phyloP scores from a whole-genome alignment of 2,797 vertebrate genomes.

The Vultur gryphus region DNA sequence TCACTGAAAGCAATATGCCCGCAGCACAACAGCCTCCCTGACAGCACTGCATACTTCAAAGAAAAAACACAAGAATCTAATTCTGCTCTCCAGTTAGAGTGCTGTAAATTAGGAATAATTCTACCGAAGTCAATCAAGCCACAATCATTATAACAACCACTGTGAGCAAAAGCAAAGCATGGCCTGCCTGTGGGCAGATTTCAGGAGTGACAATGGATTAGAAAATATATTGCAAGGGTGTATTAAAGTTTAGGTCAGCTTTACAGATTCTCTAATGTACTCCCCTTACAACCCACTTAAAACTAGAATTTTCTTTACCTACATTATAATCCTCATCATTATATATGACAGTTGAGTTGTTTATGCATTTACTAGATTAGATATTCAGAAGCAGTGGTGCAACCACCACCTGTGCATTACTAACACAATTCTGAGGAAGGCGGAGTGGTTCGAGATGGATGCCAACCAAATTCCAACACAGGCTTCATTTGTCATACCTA shows the following conservation, averaged over 20 bases:
- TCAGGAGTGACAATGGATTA: not conserved
- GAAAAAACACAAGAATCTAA: conserved; percentile 1
- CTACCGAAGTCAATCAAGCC: conserved; percentile 17
- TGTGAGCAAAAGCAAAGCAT: not conserved
- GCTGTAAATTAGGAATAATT: conserved; percentile 27
- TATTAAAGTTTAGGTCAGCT: not conserved
- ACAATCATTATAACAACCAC: not conserved
- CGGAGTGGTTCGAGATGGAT: not conserved
- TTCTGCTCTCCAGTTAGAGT: conserved; percentile 29
- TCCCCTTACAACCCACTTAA: not conserved
- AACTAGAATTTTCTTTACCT: not conserved
- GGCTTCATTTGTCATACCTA: not conserved
- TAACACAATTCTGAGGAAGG: not conserved
- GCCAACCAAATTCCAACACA: conserved; percentile 9
- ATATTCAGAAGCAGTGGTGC: not conserved
- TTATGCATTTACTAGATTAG: not conserved
- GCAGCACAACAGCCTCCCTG: conserved; percentile 43
- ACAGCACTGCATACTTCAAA: conserved; percentile 36
- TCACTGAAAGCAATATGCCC: conserved; percentile 45
- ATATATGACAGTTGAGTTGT: not conserved
- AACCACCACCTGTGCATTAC: not conserved
- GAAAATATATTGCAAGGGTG: not conserved
- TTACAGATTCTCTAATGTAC: not conserved
- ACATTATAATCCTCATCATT: not conserved
- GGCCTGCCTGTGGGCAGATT: conserved; percentile 7